Evolutionary conservation across 2,797 vertebrate genomes (phyloP).

Genomic region (Rhabdomys pumilio): DNA sequence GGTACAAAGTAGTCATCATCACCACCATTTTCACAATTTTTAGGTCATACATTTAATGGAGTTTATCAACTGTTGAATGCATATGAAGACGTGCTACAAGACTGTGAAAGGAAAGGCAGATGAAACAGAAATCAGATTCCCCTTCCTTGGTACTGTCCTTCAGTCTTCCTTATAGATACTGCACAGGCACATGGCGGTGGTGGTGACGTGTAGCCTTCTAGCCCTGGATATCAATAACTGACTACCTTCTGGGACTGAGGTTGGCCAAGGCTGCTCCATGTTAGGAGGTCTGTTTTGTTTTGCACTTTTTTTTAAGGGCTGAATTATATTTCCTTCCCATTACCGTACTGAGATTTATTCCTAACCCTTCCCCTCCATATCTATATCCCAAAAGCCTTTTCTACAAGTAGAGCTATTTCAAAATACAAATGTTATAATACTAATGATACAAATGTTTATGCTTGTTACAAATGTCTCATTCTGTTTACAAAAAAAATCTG

Average conservation of each 20-base stretch:
- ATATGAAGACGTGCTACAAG: background rate
- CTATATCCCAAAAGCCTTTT: background rate
- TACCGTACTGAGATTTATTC: background rate
- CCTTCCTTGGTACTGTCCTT: background rate
- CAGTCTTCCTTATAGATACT: background rate
- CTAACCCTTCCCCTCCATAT: background rate
- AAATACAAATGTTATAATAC: background rate
- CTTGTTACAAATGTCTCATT: background rate
- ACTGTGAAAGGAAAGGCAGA: background rate
- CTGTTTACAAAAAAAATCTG: background rate
- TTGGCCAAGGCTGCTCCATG: background rate
- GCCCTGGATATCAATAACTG: background rate
- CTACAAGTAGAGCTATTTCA: background rate
- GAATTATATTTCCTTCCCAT: slow-evolving; percentile 5
- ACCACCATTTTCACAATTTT: background rate
- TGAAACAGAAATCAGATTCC: background rate
- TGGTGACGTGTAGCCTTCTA: background rate
- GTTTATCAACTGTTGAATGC: background rate
- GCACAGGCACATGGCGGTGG: background rate
- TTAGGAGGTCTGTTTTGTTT: slow-evolving; percentile 19
- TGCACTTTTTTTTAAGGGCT: background rate
- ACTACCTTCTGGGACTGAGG: background rate
- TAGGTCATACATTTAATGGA: slow-evolving; percentile 10
- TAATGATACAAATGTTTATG: background rate
- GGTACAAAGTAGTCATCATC: background rate